Evolutionary conservation across 2,113 vertebrate genomes (phyloP).

Genomic region (Tupaia chinensis): DNA sequence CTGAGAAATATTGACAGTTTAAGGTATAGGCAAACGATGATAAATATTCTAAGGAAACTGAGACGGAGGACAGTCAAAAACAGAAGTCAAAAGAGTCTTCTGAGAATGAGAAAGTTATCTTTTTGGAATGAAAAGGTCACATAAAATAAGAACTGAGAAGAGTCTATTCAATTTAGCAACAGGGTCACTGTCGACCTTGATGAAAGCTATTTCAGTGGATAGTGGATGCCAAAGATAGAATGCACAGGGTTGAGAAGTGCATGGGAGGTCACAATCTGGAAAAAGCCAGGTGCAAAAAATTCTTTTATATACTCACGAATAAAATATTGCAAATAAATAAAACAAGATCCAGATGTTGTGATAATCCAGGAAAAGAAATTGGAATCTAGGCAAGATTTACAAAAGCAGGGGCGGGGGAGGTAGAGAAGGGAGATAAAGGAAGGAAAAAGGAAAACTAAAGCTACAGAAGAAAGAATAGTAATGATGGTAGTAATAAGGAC

Average conservation of each 20-base stretch:
- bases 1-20: conserved; percentile 24
- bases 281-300: conserved; percentile 54
- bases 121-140: conserved; percentile 29
- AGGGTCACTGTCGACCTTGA: conserved; percentile 41
- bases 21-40: background rate
- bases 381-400: background rate
- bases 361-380: conserved; percentile 5
- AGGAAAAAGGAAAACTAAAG: background rate
- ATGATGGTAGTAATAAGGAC: background rate
- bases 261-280: conserved; percentile 48
- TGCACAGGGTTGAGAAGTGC: background rate
- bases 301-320: conserved; percentile 39
- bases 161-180: conserved; percentile 33
- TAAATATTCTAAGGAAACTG: conserved; percentile 6
- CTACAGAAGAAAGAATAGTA: background rate
- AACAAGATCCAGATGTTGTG: conserved; percentile 13
- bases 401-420: background rate
- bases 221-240: conserved; percentile 33
- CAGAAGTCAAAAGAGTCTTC: conserved; percentile 42
- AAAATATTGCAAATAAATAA: conserved; percentile 40
- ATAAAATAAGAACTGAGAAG: background rate
- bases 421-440: background rate
- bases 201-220: conserved; percentile 52
- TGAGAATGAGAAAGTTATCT: conserved; percentile 34
- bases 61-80: conserved; percentile 42